Conservation (phyloP, 2,797 vertebrate genomes). For the Hydrocynus forskahlii region DNA sequence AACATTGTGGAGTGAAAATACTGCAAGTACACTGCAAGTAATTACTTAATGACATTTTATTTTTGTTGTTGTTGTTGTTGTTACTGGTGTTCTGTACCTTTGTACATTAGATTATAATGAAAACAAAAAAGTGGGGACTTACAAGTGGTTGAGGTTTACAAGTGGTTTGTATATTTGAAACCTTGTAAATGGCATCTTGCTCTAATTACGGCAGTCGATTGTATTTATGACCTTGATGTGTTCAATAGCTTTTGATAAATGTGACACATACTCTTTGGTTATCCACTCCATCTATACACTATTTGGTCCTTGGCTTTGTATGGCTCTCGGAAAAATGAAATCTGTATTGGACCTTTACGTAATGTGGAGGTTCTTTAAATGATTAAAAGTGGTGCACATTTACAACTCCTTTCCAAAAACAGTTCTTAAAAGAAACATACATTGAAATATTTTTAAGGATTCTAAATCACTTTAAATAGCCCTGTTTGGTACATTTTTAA, state of each 20-base stretch:
- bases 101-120: neutral
- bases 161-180: too few species aligned
- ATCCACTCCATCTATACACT: neutral
- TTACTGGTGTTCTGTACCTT: neutral
- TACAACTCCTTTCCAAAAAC: neutral
- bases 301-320: neutral
- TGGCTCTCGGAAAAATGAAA: neutral
- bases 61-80: neutral
- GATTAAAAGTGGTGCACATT: too few species aligned
- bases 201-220: too few species aligned
- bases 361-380: too few species aligned
- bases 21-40: neutral
- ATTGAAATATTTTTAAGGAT: neutral
- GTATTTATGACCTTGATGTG: too few species aligned
- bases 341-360: neutral
- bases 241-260: too few species aligned
- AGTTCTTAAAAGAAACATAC: neutral
- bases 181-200: too few species aligned
- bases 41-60: neutral
- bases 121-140: neutral
- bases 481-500: too few species aligned
- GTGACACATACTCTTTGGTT: neutral
- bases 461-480: too few species aligned
- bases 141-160: too few species aligned
- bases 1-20: neutral